Base-by-base conservation (phyloP, 2,797 vertebrate genomes). In the Poeciliopsis infans region DNA sequence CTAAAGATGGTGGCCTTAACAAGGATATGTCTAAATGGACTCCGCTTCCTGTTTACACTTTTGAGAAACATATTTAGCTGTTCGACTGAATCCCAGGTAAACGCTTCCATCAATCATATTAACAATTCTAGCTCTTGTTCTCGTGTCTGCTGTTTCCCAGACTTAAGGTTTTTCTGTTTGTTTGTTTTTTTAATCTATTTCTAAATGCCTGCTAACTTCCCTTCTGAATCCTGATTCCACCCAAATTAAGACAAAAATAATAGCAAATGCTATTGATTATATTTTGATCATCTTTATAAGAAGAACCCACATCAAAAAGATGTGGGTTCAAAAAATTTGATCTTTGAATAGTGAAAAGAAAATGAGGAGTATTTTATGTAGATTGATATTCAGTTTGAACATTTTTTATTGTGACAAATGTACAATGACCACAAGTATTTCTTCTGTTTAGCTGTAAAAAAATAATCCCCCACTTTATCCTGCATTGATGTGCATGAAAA, bases 371-470 rank as follows among this genome's bases (percentile, higher is more conserved):
- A 64, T 18, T 36, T 36, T 16, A 20, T 15, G 6, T 64, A 33
- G 59, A 36, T 20, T 64, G 18, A 31, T 7, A 33, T 36, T 61
- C 15, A 61, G 15, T 61, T 61, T 61, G 10, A 61, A 64, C 0
- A 8, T 43, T 18, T 18, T 15, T 33, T 64, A 7, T 10, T 23
- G 61, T 66, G 61, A 66, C 2, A 66, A 66, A 33, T 36, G 6
- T 39, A 39, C 61, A 59, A 72, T 69, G 84, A 84, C 73, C 53
- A 46, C 43, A 81, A 53, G 59, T 80, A 64, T 87, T 88, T 72
- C 77, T 49, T 83, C 7, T 43, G 76, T 87, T 81, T 84, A 64
- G 39, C 36, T 81, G 43, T 76, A 64, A 0, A 75, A 0, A 47
- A 47, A 49, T 6, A 18, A 1, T 71, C 41, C 57, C 73, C 31